phyloP scores from a whole-genome alignment of 2,113 vertebrate species.

The Tautogolabrus adspersus region DNA sequence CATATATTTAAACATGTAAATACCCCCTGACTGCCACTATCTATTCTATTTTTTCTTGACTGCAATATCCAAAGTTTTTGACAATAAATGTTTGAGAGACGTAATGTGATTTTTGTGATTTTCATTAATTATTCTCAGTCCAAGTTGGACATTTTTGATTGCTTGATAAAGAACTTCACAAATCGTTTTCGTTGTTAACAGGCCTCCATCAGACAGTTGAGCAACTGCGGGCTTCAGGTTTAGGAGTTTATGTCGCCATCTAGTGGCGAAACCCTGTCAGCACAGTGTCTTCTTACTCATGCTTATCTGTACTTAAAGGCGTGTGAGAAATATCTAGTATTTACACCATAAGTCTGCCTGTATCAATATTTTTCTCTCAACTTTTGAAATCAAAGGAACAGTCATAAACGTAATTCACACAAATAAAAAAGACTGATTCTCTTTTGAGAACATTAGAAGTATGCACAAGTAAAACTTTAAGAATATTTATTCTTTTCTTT shows the following conservation, averaged over 20 bases:
- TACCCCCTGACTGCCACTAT: conserved; percentile 51
- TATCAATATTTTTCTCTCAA: too few relatives aligned
- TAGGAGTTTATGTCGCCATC: conserved; percentile 71
- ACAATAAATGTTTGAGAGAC: conserved; percentile 77
- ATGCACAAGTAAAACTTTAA: too few relatives aligned
- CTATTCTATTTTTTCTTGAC: conserved; percentile 52
- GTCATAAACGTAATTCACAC: too few relatives aligned
- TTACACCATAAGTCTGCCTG: too few relatives aligned
- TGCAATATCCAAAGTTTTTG: conserved; percentile 58
- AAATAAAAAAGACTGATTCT: too few relatives aligned
- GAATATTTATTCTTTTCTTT: too few relatives aligned
- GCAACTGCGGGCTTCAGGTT: background rate
- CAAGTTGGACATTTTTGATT: background rate
- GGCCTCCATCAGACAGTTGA: conserved; percentile 28
- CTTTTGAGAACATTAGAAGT: too few relatives aligned
- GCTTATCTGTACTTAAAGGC: background rate
- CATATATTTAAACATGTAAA: conserved; percentile 68
- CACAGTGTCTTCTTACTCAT: conserved; percentile 5
- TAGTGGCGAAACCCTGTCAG: conserved; percentile 58
- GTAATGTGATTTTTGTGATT: conserved; percentile 37
- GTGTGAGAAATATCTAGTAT: background rate
- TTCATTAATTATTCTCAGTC: conserved; percentile 23
- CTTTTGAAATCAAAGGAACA: too few relatives aligned
- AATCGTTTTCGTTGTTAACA: background rate
- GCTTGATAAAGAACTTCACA: background rate